A percentile compares a stretch with the other conserved stretches of the same genome.
phyloP scores from a whole-genome alignment of 2,797 vertebrate genomes.

The Borostomias antarcticus region DNA sequence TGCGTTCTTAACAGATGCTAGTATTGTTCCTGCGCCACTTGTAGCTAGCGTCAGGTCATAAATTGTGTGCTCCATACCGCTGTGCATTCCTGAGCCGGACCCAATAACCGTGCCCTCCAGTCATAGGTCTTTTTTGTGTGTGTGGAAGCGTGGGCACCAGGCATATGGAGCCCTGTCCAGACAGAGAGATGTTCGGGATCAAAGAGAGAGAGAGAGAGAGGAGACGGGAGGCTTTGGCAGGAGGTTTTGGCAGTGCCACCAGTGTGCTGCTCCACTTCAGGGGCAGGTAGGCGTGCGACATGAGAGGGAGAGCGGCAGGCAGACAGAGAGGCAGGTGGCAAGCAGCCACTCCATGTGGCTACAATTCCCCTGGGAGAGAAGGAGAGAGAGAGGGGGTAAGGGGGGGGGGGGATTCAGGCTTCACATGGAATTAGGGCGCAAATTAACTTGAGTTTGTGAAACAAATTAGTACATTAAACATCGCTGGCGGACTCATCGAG shows the following conservation, averaged over 20 bases:
- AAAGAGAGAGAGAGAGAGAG: not conserved
- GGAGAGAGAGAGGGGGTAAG: not conserved
- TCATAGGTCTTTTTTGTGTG: not conserved
- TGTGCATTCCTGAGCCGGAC: not conserved
- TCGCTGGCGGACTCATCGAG: not conserved
- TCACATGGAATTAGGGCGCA: not conserved
- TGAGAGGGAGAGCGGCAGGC: constrained; percentile 7
- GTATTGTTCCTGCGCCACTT: constrained; percentile 33
- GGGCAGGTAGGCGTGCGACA: constrained; percentile 14
- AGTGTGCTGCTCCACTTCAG: constrained; percentile 24
- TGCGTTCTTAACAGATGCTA: constrained; percentile 12
- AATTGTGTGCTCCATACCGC: too few species aligned
- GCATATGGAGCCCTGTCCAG: constrained; percentile 6
- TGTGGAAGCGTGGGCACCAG: constrained; percentile 8
- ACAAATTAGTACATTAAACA: not conserved
- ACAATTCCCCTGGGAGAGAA: constrained; percentile 29
- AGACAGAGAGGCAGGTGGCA: constrained; percentile 20
- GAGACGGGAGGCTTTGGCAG: not conserved
- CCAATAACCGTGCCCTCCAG: constrained; percentile 10
- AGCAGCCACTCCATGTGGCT: not conserved
- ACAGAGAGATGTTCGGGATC: not conserved
- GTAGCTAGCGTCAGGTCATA: too few species aligned
- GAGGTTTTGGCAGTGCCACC: constrained; percentile 2
- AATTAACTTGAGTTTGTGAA: not conserved
- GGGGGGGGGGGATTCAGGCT: not conserved